Base-by-base conservation (phyloP, 2,888 invertebrate genomes). In the Corbicula japonica region DNA sequence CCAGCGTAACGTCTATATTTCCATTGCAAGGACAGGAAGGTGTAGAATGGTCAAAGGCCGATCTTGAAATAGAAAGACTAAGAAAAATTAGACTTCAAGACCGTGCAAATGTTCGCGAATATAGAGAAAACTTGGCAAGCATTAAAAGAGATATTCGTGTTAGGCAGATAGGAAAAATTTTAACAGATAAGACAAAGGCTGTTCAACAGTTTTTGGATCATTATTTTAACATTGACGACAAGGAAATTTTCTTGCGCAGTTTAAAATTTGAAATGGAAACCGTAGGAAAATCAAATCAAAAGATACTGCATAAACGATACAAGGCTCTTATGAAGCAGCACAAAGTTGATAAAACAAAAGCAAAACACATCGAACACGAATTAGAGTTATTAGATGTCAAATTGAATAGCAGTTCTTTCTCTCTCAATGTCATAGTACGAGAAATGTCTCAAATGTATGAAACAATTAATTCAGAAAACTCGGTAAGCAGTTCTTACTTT, bases 371-470 rank as follows among this genome's bases (percentile, higher is more conserved):
- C 34, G 18, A 50, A 3, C 23, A 35, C 12, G 44, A 69, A 35
- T n/a, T 26, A 2, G 28, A 69, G 3, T 15, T 61, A 15, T 15
- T 54, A n/a, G 46, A 72, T 5, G 54, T 46, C 10, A 41, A 15
- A 8, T 34, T 15, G 2, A n/a, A 12, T 61, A 12, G 0, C 15
- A 61, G 10, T 21, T 72, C 66, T 5, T 54, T 77, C 23, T 65
- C 72, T 5, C 8, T 72, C 10, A 52, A 61, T 21, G 52, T 66
- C 28, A 46, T 71, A 15, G 54, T 41, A 23, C 21, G 77, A 32
- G 77, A 77, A 60, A 38, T 72, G 15, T 66, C 72, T 12, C 72
- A 72, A 63, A 56, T 72, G 26, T 76, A 65, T 32, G 76, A 76
- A 44, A 70, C 76, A 21, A 5, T 54, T 23, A 18, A 18, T 1